A percentile compares a stretch with the other conserved stretches of the same genome.
Evolutionary conservation across 2,888 invertebrate species (phyloP).

Genomic region (Cosmia trapezina): DNA sequence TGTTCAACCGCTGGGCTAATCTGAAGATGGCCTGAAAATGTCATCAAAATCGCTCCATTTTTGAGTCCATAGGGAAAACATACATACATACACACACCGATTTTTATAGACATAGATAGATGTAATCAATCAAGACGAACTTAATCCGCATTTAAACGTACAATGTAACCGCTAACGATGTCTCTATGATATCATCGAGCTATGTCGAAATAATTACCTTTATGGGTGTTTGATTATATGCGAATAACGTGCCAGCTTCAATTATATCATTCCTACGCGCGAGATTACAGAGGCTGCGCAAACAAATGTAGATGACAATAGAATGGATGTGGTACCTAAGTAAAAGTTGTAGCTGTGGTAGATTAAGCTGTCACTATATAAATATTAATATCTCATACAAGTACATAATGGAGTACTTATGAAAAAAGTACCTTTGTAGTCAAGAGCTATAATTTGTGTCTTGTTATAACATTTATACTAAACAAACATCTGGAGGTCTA

Average conservation of each 20-base stretch:
- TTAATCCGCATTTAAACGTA: conserved; percentile 66
- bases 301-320: conserved; percentile 28
- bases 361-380: not conserved
- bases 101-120: not conserved
- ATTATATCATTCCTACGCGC: conserved; percentile 59
- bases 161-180: conserved; percentile 67
- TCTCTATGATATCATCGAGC: conserved; percentile 59
- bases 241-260: conserved; percentile 62
- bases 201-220: conserved; percentile 68
- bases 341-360: conserved; percentile 1
- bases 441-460: too few species aligned
- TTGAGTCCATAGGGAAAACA: too few species aligned
- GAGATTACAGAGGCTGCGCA: conserved; percentile 46
- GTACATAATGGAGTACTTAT: not conserved
- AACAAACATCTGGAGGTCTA: not conserved
- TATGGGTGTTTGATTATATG: conserved; percentile 65
- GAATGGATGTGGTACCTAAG: conserved; percentile 43
- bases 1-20: too few species aligned
- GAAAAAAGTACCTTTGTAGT: too few species aligned
- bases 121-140: conserved; percentile 67
- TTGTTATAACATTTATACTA: too few species aligned
- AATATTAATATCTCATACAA: not conserved
- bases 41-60: too few species aligned
- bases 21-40: too few species aligned
- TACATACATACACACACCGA: too few species aligned